Conservation (phyloP, 2,113 vertebrate species). For the Callionymus lyra region DNA sequence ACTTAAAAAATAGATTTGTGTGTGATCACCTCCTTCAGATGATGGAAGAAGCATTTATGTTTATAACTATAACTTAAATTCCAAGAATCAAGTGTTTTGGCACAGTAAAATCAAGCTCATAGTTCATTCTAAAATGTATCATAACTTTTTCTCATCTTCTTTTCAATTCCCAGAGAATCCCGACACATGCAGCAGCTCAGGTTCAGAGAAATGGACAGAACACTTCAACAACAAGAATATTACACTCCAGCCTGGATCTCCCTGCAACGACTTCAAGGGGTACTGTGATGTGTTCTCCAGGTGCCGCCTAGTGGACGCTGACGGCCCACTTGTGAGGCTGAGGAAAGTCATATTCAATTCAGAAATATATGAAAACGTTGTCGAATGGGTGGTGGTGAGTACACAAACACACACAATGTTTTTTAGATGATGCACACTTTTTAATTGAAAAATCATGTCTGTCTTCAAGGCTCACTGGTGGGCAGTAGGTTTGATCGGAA, state of each 20-base stretch:
- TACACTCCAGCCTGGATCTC: conserved; percentile 90
- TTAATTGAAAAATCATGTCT: not conserved
- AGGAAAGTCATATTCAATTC: conserved; percentile 98
- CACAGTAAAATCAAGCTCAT: too few species aligned
- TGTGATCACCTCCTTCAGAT: too few species aligned
- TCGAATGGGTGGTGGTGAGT: conserved; percentile 96
- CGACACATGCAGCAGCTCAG: conserved; percentile 79
- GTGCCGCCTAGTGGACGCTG: conserved; percentile 91
- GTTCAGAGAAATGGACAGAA: conserved; percentile 69
- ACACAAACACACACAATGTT: not conserved
- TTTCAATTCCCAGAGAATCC: conserved; percentile 67
- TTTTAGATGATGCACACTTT: not conserved
- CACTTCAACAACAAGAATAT: conserved; percentile 69
- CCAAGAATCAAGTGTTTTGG: too few species aligned
- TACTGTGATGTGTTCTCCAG: conserved; percentile 97
- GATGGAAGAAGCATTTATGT: too few species aligned
- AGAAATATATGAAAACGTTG: conserved; percentile 90
- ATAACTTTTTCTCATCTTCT: not conserved
- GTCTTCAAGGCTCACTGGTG: conserved; percentile 87
- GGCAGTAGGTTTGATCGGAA: conserved; percentile 94
- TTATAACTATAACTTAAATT: too few species aligned
- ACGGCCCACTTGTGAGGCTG: conserved; percentile 87
- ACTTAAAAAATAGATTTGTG: too few species aligned
- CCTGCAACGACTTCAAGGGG: conserved; percentile 94
- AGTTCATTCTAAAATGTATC: too few species aligned